Conservation (phyloP, 1,140 invertebrate genomes). For the Fopius arisanus region DNA sequence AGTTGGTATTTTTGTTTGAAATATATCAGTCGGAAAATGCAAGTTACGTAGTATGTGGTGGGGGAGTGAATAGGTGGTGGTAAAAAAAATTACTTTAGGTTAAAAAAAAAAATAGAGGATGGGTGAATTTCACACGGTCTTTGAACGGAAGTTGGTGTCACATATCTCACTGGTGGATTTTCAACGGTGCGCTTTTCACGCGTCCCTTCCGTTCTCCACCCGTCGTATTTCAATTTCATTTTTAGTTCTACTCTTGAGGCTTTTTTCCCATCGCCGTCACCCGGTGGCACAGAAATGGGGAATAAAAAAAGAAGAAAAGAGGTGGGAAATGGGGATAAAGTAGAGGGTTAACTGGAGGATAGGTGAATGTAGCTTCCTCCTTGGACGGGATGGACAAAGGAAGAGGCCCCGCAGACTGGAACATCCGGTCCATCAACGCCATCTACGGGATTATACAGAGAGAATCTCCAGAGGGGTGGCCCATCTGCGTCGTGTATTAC, state of each 20-base stretch:
- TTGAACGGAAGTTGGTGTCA: slow-evolving; percentile 29
- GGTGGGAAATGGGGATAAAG: slow-evolving; percentile 7
- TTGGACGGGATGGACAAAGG: slow-evolving; percentile 17
- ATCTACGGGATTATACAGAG: slow-evolving; percentile 15
- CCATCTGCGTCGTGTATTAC: slow-evolving; percentile 6
- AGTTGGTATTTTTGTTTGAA: neutral
- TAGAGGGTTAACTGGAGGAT: slow-evolving; percentile 13
- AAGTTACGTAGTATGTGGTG: neutral
- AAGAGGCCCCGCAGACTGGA: slow-evolving; percentile 3
- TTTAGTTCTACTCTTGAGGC: neutral
- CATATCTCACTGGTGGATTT: slow-evolving; percentile 29
- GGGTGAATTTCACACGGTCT: slow-evolving; percentile 7
- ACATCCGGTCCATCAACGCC: slow-evolving; percentile 26
- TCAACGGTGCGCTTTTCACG: slow-evolving; percentile 20
- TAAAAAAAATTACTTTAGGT: slow-evolving; percentile 24
- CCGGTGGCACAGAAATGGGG: neutral
- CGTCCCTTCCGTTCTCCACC: slow-evolving; percentile 19
- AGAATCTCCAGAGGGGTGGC: neutral
- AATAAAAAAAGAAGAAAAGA: too few relatives aligned
- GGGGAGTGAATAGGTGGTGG: neutral
- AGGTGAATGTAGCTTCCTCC: slow-evolving; percentile 9
- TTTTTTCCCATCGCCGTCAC: neutral
- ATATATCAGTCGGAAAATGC: slow-evolving; percentile 9
- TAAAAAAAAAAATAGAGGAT: neutral
- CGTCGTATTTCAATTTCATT: slow-evolving; percentile 28